phyloP scores from a whole-genome alignment of 2,888 invertebrate species.

The Digitonthophagus gazella region DNA sequence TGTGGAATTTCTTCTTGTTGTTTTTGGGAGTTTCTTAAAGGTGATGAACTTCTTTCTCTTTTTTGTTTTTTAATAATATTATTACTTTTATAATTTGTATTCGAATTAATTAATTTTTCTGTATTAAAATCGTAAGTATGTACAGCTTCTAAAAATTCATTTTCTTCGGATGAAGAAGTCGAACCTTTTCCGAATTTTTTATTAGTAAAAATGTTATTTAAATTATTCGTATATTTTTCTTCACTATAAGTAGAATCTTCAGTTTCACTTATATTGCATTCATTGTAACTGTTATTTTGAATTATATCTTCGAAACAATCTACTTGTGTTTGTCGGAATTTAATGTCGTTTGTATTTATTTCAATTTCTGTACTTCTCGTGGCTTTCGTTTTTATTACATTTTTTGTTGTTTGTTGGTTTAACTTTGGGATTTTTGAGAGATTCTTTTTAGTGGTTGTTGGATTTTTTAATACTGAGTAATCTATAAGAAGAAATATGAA shows the following conservation, averaged over 20 bases:
- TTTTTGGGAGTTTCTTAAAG: constrained; percentile 2
- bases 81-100: too few relatives aligned
- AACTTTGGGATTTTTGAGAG: constrained; percentile 18
- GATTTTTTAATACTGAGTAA: constrained; percentile 18
- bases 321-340: background rate
- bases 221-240: constrained; percentile 6
- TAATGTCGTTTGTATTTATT: background rate
- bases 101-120: constrained; percentile 4
- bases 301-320: background rate
- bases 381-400: constrained; percentile 3
- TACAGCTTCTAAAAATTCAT: background rate
- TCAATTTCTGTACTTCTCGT: background rate
- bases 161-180: constrained; percentile 19
- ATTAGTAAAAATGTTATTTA: constrained; percentile 25
- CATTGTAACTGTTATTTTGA: background rate
- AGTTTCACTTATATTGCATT: background rate
- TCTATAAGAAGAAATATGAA: background rate
- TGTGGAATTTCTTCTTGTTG: background rate
- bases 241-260: background rate
- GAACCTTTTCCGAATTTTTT: constrained; percentile 22
- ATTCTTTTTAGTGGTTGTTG: constrained; percentile 7
- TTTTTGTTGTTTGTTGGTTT: constrained; percentile 26
- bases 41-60: background rate
- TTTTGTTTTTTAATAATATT: constrained; percentile 4
- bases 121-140: background rate